Evolutionary conservation across 2,888 invertebrate species (phyloP).

Genomic region (Cerastis rubricosa): DNA sequence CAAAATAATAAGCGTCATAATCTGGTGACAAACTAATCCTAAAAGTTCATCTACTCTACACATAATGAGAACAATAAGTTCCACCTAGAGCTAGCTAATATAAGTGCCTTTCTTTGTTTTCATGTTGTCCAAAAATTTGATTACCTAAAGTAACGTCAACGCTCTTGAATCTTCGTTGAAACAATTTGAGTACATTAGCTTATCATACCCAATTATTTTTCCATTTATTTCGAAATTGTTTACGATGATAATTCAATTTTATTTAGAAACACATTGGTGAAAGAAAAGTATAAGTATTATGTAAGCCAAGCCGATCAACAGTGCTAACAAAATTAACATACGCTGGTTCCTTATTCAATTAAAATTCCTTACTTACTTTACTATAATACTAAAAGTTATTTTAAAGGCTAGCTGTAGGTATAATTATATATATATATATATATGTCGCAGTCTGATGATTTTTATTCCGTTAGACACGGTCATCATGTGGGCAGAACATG

Average conservation of each 20-base stretch:
- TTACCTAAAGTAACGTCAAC: conserved; percentile 21
- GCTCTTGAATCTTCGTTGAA: conserved; percentile 33
- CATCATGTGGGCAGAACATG: no score
- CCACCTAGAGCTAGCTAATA: conserved; percentile 27
- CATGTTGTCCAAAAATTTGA: conserved; percentile 25
- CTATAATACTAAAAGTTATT: no score
- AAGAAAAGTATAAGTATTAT: neutral
- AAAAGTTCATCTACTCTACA: conserved; percentile 14
- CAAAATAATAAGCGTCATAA: neutral
- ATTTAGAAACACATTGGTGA: neutral
- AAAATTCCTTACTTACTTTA: neutral
- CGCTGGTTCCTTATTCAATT: neutral
- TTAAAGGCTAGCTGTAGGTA: neutral
- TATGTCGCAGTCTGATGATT: no score
- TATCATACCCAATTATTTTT: conserved; percentile 41
- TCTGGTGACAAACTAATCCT: neutral
- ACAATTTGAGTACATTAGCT: conserved; percentile 21
- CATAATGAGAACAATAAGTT: conserved; percentile 26
- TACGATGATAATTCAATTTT: neutral
- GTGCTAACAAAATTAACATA: neutral
- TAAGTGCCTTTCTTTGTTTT: conserved; percentile 55
- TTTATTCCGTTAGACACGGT: no score
- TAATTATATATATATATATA: no score
- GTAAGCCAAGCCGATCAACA: neutral
- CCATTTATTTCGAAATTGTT: conserved; percentile 9